Percentiles rank a stretch among this genome's conserved stretches.
These are phyloP conservation scores for Perca schrenkii DNA, from an alignment of 2,113 vertebrate species.

Conservation along the genomic window DNA sequence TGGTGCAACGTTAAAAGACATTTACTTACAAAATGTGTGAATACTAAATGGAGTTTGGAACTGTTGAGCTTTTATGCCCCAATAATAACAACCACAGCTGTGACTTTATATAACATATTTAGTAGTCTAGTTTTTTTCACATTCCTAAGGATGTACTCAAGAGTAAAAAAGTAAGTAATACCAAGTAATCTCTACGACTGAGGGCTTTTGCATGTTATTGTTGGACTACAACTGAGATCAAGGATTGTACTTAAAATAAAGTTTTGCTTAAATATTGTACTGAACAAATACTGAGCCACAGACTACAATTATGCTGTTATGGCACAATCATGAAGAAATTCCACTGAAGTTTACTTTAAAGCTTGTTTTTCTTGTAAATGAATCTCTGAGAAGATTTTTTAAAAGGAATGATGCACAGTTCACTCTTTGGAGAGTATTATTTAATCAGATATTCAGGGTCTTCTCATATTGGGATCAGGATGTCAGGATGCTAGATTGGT, in stretches of 20 bases:
- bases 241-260: not conserved
- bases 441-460: not conserved
- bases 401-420: not conserved
- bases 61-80: not conserved
- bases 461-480: not conserved
- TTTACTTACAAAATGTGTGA: conserved; percentile 11
- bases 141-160: not conserved
- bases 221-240: not conserved
- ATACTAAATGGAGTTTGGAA: conserved; percentile 27
- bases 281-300: not conserved
- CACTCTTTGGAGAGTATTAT: not conserved
- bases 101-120: not conserved
- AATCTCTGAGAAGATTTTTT: not conserved
- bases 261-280: not conserved
- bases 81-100: not conserved
- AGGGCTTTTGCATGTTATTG: not conserved
- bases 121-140: not conserved
- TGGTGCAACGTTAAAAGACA: not conserved
- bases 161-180: not conserved
- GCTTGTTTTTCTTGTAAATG: not conserved
- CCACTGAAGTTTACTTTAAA: not conserved
- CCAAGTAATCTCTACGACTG: not conserved
- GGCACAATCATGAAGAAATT: not conserved
- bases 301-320: not conserved
- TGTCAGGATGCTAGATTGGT: too few relatives aligned